A percentile compares a stretch with the other conserved stretches of the same genome.
Conservation (phyloP, 2,888 invertebrate species). For the Hofmannophila pseudospretella region DNA sequence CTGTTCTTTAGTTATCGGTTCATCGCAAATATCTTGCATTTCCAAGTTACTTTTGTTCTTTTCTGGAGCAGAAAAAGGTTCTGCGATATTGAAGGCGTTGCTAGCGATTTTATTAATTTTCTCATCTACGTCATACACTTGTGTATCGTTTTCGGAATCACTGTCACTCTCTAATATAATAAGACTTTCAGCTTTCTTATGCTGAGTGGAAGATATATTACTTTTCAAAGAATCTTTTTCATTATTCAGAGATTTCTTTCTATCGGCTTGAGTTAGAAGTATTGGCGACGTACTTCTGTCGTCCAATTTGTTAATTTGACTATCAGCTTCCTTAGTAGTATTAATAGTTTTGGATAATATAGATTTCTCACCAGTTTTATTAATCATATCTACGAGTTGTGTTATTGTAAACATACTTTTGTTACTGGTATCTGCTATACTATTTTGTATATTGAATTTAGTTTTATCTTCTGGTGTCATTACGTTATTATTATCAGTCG, state of each 20-base stretch:
- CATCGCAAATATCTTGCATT: not conserved
- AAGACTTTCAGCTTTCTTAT: conserved; percentile 33
- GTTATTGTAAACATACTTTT: conserved; percentile 68
- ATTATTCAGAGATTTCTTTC: conserved; percentile 24
- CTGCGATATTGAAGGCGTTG: conserved; percentile 7
- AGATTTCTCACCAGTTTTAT: conserved; percentile 35
- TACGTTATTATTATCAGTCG: conserved; percentile 17
- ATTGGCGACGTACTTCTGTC: conserved; percentile 56
- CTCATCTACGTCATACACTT: conserved; percentile 32
- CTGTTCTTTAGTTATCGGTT: not conserved
- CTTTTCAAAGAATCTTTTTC: conserved; percentile 13
- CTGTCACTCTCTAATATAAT: conserved; percentile 61
- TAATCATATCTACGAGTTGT: conserved; percentile 65
- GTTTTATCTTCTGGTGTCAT: conserved; percentile 14
- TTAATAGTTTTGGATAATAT: conserved; percentile 4
- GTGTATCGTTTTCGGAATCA: conserved; percentile 44
- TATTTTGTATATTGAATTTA: conserved; percentile 19
- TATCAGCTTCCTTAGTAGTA: not conserved
- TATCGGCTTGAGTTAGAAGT: conserved; percentile 53
- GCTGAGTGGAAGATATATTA: conserved; percentile 14
- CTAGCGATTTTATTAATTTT: conserved; percentile 16
- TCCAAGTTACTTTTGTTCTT: not conserved
- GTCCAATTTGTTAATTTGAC: conserved; percentile 17
- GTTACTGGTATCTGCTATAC: conserved; percentile 30
- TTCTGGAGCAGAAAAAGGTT: not conserved